These are phyloP conservation scores for Zaprionus bogoriensis DNA, from an alignment of 2,888 invertebrate species.

Conservation along the genomic window DNA sequence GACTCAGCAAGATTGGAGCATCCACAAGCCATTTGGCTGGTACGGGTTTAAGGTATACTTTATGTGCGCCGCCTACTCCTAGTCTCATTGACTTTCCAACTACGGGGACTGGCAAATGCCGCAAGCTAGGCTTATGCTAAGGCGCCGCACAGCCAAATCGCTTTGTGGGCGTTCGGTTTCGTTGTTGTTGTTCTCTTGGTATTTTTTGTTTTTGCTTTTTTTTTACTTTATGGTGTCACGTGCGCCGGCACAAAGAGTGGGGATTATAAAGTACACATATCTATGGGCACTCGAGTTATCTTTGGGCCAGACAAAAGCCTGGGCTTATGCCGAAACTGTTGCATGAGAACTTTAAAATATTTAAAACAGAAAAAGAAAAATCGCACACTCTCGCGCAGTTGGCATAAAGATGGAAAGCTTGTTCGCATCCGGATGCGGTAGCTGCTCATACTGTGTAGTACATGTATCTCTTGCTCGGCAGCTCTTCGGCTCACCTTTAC, in stretches of 20 bases:
- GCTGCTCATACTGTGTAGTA: slow-evolving; percentile 23
- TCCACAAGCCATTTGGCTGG: slow-evolving; percentile 1
- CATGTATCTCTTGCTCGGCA: slow-evolving; percentile 13
- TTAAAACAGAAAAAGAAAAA: background rate
- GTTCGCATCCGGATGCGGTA: slow-evolving; percentile 31
- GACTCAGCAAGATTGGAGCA: slow-evolving; percentile 35
- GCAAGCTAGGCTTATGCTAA: slow-evolving; percentile 56
- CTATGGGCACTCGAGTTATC: slow-evolving; percentile 12
- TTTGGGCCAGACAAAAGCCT: background rate
- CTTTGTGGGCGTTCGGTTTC: slow-evolving; percentile 18
- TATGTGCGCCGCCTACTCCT: background rate
- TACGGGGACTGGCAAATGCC: slow-evolving; percentile 52
- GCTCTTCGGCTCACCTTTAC: slow-evolving; percentile 39
- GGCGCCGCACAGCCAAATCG: slow-evolving; percentile 32
- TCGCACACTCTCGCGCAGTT: background rate
- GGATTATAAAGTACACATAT: slow-evolving; percentile 51
- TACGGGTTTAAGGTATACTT: background rate
- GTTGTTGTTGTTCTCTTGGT: background rate
- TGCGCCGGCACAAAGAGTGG: slow-evolving; percentile 24
- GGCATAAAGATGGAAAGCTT: slow-evolving; percentile 55
- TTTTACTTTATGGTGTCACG: slow-evolving; percentile 53
- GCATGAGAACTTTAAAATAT: slow-evolving; percentile 38
- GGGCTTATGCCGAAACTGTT: slow-evolving; percentile 30
- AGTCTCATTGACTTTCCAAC: slow-evolving; percentile 31
- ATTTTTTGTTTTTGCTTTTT: too few species aligned